A percentile compares a stretch with the other conserved stretches of the same genome.
These are phyloP conservation scores for Carassius carassius DNA, from an alignment of 2,113 vertebrate species.

Conservation along the genomic window DNA sequence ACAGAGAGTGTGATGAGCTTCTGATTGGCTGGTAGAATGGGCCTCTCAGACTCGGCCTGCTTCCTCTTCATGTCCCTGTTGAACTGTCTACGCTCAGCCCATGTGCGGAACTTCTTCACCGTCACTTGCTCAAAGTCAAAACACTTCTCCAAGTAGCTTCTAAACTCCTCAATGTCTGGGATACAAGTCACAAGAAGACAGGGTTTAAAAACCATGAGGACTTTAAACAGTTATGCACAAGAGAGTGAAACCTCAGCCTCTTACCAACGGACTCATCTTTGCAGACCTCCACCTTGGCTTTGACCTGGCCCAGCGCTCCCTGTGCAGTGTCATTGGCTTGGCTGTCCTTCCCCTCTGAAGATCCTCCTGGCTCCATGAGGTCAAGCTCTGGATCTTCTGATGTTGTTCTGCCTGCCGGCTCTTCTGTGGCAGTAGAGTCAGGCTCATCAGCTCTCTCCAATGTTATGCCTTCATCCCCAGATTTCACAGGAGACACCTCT, in stretches of 20 bases:
- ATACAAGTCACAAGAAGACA: not conserved
- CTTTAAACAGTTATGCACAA: not conserved
- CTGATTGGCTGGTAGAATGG: constrained; percentile 96
- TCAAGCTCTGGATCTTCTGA: constrained; percentile 56
- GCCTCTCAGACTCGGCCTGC: constrained; percentile 92
- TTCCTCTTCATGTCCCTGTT: constrained; percentile 98
- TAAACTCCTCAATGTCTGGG: constrained; percentile 90
- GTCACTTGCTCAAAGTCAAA: constrained; percentile 99
- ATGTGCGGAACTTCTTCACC: constrained; percentile 96
- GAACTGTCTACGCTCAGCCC: constrained; percentile 96
- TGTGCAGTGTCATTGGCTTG: constrained; percentile 80
- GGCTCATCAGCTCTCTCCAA: constrained; percentile 77
- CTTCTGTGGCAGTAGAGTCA: constrained; percentile 74
- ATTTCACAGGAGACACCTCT: constrained; percentile 74
- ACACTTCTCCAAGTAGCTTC: constrained; percentile 89
- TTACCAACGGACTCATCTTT: constrained; percentile 98
- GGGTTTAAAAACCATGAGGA: not conserved
- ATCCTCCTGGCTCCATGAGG: not conserved
- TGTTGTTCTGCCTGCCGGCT: constrained; percentile 54
- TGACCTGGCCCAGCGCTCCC: constrained; percentile 91
- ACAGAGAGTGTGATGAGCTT: constrained; percentile 98
- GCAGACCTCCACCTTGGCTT: constrained; percentile 99
- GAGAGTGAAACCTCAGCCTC: constrained; percentile 35
- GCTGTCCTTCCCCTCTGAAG: constrained; percentile 70
- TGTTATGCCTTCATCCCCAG: constrained; percentile 69